Evolutionary conservation across 2,113 vertebrate species (phyloP).

Genomic region (Myanophis thanlyinensis): DNA sequence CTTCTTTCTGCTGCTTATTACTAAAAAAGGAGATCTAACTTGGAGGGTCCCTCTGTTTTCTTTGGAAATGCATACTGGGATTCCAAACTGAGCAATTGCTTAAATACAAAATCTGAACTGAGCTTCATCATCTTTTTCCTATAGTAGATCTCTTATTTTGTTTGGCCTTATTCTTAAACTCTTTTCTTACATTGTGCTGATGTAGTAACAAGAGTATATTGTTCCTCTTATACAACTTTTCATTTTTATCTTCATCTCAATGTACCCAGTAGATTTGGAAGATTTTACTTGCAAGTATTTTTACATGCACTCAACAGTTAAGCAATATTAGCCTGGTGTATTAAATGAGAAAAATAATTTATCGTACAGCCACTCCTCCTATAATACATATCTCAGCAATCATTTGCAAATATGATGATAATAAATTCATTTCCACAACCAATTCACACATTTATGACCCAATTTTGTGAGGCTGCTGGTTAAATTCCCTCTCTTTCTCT

Average conservation of each 20-base stretch:
- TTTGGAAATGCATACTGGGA: not conserved
- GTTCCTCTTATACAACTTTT: not conserved
- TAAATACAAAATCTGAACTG: not conserved
- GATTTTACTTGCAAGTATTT: not conserved
- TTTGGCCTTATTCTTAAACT: not conserved
- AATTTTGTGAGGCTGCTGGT: not conserved
- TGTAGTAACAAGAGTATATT: not conserved
- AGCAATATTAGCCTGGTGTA: not conserved
- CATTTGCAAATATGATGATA: not conserved
- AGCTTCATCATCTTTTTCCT: not conserved
- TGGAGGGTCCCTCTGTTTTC: not conserved
- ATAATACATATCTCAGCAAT: not conserved
- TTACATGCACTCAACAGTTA: fast-evolving
- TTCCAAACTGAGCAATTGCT: not conserved
- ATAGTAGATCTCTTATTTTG: not conserved
- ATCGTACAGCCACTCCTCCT: not conserved
- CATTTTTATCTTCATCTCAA: not conserved
- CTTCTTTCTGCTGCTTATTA: not conserved
- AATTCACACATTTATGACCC: not conserved
- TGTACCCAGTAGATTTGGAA: not conserved
- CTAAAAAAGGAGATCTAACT: not conserved
- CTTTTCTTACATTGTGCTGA: not conserved
- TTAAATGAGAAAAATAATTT: not conserved
- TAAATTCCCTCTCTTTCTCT: too few species aligned
- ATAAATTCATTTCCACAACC: not conserved